A percentile compares a stretch with the other conserved stretches of the same genome.
These are phyloP conservation scores for Xiphophorus maculatus DNA, from an alignment of 2,113 vertebrate genomes.

Conservation along the genomic window DNA sequence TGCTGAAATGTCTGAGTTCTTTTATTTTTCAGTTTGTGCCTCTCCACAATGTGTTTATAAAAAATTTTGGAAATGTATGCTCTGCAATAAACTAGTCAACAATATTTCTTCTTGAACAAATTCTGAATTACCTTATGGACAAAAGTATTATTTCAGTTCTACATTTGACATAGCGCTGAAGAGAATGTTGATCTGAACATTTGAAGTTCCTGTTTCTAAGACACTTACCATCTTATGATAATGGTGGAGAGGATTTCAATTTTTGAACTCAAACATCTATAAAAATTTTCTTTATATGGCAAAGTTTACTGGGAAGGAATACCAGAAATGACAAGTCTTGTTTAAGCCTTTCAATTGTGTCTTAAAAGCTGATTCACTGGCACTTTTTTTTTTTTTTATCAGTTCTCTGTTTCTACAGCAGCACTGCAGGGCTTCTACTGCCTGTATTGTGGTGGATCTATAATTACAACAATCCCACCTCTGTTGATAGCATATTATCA, in stretches of 20 bases:
- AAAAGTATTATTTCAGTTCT: background rate
- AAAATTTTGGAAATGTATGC: background rate
- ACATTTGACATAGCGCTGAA: background rate
- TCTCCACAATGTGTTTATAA: background rate
- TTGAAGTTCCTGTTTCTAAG: background rate
- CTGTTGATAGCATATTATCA: constrained; percentile 60
- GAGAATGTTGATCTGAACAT: background rate
- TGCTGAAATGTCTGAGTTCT: background rate
- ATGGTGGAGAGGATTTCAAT: background rate
- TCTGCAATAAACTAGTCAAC: background rate
- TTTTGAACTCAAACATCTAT: background rate
- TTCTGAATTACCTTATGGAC: background rate
- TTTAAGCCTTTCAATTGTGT: constrained; percentile 15
- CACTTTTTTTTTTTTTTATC: constrained; percentile 30
- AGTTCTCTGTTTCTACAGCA: constrained; percentile 55
- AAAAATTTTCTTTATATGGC: background rate
- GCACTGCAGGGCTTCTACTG: constrained; percentile 37
- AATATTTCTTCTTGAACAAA: background rate
- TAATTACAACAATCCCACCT: constrained; percentile 71
- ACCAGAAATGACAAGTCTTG: background rate
- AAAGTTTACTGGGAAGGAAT: constrained; percentile 1
- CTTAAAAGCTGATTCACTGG: constrained; percentile 15
- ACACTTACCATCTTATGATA: constrained; percentile 4
- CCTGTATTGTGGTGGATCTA: constrained; percentile 59
- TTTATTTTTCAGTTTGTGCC: background rate